Evolutionary conservation across 2,113 vertebrate species (phyloP).

Genomic region (Gyps fulvus): DNA sequence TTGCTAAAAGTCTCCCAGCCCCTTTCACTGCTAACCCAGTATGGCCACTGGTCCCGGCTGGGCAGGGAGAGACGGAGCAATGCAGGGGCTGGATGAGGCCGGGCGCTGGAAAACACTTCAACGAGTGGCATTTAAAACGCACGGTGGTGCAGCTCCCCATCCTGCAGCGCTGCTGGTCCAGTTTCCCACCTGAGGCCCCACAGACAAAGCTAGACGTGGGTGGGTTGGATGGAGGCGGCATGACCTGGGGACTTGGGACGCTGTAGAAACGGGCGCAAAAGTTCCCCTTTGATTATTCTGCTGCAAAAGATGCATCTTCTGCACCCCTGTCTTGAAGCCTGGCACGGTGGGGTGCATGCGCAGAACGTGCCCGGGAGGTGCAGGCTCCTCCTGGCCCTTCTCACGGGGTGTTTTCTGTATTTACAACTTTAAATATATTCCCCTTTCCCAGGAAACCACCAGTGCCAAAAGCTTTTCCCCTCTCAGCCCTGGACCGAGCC

Average conservation of each 20-base stretch:
- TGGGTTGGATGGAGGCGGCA: not conserved
- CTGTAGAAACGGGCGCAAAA: accelerated
- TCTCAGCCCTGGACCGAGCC: not conserved
- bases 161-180: not conserved
- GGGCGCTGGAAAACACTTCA: not conserved
- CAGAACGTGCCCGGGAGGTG: not conserved
- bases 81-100: not conserved
- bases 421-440: not conserved
- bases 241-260: not conserved
- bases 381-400: not conserved
- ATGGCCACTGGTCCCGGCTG: not conserved
- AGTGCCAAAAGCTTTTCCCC: not conserved
- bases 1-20: not conserved
- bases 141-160: not conserved
- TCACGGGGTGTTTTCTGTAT: too few relatives aligned
- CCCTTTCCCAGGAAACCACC: not conserved
- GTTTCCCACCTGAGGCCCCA: not conserved
- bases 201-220: not conserved
- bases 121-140: accelerated
- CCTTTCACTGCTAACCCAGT: not conserved
- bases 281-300: not conserved
- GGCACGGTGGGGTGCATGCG: accelerated
- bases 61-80: not conserved
- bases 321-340: not conserved
- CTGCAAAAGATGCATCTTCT: not conserved